Evolutionary conservation across 2,113 vertebrate genomes (phyloP).

Genomic region (Burhinus oedicnemus): DNA sequence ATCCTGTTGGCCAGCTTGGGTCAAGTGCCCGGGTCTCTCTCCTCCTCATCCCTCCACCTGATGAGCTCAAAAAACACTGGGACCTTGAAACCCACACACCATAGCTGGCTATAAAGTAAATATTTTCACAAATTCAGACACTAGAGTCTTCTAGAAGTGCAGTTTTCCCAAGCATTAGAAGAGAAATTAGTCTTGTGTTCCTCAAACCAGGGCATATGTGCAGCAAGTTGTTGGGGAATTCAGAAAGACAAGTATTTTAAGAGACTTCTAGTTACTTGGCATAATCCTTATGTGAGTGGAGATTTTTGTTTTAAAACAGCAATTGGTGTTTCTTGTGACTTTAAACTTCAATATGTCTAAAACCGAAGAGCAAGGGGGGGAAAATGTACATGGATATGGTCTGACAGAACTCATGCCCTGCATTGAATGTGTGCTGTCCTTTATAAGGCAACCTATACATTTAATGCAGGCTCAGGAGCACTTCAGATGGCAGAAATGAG

Average conservation of each 20-base stretch:
- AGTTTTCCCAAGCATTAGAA: no score
- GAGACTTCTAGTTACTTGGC: not conserved
- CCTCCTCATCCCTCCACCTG: no score
- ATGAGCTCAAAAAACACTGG: no score
- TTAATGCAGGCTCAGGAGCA: not conserved
- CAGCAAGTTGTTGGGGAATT: not conserved
- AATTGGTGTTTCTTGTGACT: not conserved
- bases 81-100: no score
- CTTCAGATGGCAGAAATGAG: not conserved
- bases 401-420: not conserved
- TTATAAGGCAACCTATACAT: not conserved
- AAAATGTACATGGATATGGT: not conserved
- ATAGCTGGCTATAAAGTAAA: no score
- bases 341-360: not conserved
- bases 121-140: no score
- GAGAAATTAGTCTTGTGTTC: no score
- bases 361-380: not conserved
- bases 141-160: no score
- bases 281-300: not conserved
- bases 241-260: not conserved
- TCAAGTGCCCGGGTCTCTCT: no score
- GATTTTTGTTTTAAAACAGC: not conserved
- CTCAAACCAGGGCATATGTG: not conserved
- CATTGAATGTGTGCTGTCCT: fast-evolving
- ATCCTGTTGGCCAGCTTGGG: no score